Evolutionary conservation across 2,113 vertebrate genomes (phyloP).

Genomic region (Ptychochromis oligacanthus): DNA sequence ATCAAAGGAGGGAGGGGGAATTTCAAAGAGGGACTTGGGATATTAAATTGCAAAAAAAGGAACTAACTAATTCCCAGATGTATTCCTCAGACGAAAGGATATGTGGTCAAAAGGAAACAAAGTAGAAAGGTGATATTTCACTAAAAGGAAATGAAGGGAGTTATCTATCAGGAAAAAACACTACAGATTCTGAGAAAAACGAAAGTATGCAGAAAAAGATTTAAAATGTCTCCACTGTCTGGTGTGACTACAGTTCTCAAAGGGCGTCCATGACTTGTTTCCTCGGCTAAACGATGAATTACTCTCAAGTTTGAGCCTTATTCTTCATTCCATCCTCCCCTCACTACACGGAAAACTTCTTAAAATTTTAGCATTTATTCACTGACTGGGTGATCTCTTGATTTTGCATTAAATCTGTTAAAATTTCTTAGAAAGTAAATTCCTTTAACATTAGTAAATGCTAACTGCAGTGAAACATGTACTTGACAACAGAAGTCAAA

Average conservation of each 20-base stretch:
- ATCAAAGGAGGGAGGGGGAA: background rate
- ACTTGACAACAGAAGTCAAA: background rate
- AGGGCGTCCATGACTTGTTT: background rate
- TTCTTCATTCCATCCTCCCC: background rate
- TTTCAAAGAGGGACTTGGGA: constrained; percentile 42
- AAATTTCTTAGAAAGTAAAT: background rate
- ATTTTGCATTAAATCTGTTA: background rate
- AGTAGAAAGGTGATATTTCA: constrained; percentile 44
- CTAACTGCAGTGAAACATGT: background rate
- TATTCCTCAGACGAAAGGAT: constrained; percentile 36
- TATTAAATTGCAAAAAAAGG: constrained; percentile 47
- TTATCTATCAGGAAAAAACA: constrained; percentile 47
- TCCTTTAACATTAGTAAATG: background rate
- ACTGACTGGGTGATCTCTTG: background rate
- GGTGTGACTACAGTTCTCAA: background rate
- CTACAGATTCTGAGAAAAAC: background rate
- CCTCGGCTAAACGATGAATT: constrained; percentile 19
- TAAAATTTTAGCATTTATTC: background rate
- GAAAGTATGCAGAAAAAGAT: background rate
- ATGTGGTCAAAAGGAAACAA: constrained; percentile 31
- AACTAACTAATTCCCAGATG: constrained; percentile 30
- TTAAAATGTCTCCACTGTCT: background rate
- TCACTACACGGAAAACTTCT: background rate
- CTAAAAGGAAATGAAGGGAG: background rate
- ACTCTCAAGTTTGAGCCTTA: background rate